phyloP scores from a whole-genome alignment of 35 echinoderm and acorn worm genomes.

The Lytechinus pictus region DNA sequence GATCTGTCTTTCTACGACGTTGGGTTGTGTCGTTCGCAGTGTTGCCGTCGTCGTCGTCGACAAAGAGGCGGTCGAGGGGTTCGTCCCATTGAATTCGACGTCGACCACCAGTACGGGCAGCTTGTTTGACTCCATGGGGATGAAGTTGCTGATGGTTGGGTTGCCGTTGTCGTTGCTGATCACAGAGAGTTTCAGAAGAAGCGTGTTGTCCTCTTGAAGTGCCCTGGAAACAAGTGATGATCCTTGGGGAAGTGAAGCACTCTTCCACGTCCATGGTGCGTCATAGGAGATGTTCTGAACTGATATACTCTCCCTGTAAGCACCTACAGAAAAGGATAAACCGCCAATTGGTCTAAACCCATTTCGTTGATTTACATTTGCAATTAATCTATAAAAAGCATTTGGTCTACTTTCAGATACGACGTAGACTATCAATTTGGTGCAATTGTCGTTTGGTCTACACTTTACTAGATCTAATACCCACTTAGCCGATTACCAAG shows the following conservation, averaged over 20 bases:
- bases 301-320: conserved; percentile 14
- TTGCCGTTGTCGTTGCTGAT: background rate
- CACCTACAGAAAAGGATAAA: background rate
- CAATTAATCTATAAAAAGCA: no score
- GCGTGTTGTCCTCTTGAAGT: background rate
- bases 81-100: background rate
- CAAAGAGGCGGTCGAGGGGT: background rate
- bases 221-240: background rate
- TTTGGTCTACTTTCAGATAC: no score
- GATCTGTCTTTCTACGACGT: background rate
- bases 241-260: background rate
- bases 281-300: conserved; percentile 16
- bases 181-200: background rate
- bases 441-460: no score
- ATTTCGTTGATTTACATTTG: no score
- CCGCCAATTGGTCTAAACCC: no score
- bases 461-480: no score
- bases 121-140: background rate
- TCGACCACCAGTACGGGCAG: conserved; percentile 30
- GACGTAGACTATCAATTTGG: no score
- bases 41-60: background rate
- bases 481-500: no score
- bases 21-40: background rate
- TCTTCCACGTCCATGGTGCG: background rate
- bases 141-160: background rate